phyloP scores from a whole-genome alignment of 2,888 invertebrate genomes.

The Tyria jacobaeae region DNA sequence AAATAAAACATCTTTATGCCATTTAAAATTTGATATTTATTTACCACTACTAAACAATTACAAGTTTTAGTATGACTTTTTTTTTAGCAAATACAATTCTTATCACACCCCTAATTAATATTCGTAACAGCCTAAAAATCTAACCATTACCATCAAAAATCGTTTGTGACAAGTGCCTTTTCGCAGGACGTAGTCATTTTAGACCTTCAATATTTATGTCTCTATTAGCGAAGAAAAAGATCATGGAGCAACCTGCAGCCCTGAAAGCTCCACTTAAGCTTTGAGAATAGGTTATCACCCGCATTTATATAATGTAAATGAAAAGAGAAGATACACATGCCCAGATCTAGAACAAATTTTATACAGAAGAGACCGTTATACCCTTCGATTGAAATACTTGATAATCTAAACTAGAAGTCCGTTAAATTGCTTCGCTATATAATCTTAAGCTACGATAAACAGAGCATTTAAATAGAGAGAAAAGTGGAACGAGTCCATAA shows the following conservation, averaged over 20 bases:
- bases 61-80: neutral
- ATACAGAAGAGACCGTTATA: too few species aligned
- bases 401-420: neutral
- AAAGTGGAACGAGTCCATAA: neutral
- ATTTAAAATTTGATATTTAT: too few species aligned
- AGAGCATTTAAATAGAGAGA: neutral
- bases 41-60: too few species aligned
- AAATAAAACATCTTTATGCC: too few species aligned
- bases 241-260: neutral
- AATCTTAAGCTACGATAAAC: neutral
- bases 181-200: neutral
- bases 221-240: neutral
- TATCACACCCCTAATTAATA: too few species aligned
- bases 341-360: too few species aligned
- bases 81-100: neutral
- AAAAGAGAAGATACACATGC: too few species aligned
- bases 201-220: neutral
- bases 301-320: too few species aligned
- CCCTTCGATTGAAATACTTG: neutral
- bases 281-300: too few species aligned
- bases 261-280: too few species aligned
- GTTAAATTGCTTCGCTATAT: neutral
- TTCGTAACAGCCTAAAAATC: too few species aligned
- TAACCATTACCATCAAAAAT: too few species aligned
- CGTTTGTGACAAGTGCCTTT: neutral